These are phyloP conservation scores for Phrynosoma blainvillii DNA, from an alignment of 2,113 vertebrate genomes.

Conservation along the genomic window DNA sequence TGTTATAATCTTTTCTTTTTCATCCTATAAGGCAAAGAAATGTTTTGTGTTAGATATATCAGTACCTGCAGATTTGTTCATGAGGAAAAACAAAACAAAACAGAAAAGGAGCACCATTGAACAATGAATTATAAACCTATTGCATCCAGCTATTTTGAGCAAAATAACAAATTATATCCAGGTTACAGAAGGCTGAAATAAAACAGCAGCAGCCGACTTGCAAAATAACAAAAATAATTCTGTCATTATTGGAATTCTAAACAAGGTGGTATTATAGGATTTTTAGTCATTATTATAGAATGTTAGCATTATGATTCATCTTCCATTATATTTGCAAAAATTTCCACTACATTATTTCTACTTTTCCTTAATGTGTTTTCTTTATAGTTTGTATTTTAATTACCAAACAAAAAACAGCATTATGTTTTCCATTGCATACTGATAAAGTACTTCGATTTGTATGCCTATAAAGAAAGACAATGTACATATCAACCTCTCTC, in stretches of 20 bases:
- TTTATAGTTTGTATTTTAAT: background rate
- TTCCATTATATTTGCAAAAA: background rate
- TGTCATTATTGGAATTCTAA: background rate
- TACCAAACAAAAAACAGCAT: background rate
- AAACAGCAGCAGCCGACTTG: too few relatives aligned
- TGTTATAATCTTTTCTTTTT: too few relatives aligned
- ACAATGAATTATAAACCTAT: background rate
- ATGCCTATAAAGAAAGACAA: background rate
- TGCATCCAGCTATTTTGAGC: background rate
- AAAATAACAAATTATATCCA: background rate
- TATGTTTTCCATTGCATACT: background rate
- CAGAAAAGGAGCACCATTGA: background rate
- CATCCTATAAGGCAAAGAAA: too few relatives aligned
- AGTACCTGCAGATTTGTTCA: background rate
- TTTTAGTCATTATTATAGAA: background rate
- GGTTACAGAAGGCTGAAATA: background rate
- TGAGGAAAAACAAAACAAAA: too few relatives aligned
- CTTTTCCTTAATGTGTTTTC: background rate
- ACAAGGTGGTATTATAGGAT: background rate
- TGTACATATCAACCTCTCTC: background rate
- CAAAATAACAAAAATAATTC: background rate
- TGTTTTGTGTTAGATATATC: background rate
- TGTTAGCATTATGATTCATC: background rate
- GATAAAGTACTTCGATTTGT: background rate
- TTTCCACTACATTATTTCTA: background rate